phyloP scores from a whole-genome alignment of 92 coral and sea anemone genomes.

The Palythoa heliodiscus region DNA sequence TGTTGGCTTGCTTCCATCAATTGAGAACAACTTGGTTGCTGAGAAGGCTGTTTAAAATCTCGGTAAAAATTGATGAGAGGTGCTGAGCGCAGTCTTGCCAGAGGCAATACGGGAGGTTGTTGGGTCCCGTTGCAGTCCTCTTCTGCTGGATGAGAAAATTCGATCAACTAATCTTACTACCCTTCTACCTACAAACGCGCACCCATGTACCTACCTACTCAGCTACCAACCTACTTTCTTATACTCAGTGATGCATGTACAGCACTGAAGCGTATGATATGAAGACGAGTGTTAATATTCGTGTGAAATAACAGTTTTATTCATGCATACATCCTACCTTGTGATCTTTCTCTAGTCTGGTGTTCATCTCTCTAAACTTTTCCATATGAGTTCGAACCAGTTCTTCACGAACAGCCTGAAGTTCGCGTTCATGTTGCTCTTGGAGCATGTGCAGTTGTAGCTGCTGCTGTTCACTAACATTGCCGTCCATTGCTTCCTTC shows the following conservation, averaged over 20 bases:
- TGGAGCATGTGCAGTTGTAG: constrained; percentile 84
- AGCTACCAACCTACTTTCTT: no score
- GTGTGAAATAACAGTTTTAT: background rate
- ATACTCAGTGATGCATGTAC: no score
- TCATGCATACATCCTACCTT: constrained; percentile 57
- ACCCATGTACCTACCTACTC: no score
- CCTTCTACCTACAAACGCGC: no score
- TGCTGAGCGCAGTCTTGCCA: constrained; percentile 32
- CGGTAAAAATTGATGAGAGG: constrained; percentile 20
- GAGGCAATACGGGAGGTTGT: constrained; percentile 42
- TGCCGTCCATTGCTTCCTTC: constrained; percentile 82
- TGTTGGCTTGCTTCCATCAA: constrained; percentile 38
- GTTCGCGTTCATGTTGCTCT: constrained; percentile 92
- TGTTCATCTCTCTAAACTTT: constrained; percentile 95
- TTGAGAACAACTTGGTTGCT: constrained; percentile 32
- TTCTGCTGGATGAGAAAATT: constrained; percentile 1
- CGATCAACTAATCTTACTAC: no score
- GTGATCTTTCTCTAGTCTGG: constrained; percentile 81
- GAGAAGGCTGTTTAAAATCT: constrained; percentile 24
- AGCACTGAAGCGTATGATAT: no score
- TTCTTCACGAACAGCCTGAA: constrained; percentile 85
- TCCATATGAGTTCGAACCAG: constrained; percentile 97
- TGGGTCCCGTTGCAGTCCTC: constrained; percentile 46
- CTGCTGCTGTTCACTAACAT: constrained; percentile 89
- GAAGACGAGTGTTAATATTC: no score